Evolutionary conservation across 2,113 vertebrate species (phyloP).

Genomic region (Xyliphius kryptos): DNA sequence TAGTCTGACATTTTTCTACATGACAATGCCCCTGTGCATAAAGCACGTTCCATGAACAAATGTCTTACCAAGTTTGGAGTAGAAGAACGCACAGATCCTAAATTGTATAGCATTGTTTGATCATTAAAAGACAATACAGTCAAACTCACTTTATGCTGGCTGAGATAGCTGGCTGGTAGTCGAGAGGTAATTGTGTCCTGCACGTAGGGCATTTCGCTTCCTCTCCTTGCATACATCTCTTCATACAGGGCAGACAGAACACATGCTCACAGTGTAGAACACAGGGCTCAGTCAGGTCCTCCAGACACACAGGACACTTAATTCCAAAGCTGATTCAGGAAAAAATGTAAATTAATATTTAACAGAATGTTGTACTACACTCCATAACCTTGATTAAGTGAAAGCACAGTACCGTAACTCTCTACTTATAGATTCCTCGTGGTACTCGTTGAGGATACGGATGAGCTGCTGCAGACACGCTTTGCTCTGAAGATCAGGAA

Average conservation of each 20-base stretch:
- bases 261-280: conserved; percentile 61
- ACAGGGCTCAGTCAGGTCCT: conserved; percentile 48
- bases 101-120: no score
- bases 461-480: conserved; percentile 54
- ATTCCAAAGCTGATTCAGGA: conserved; percentile 51
- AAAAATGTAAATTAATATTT: neutral
- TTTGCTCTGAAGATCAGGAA: conserved; percentile 47
- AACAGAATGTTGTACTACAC: neutral
- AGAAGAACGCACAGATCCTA: no score
- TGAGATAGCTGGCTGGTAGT: no score
- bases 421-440: conserved; percentile 48
- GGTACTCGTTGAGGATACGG: conserved; percentile 58
- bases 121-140: no score
- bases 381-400: no score
- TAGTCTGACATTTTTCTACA: no score
- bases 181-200: no score
- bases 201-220: no score
- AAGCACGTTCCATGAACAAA: no score
- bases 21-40: no score
- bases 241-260: conserved; percentile 57
- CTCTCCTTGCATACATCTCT: neutral
- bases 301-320: conserved; percentile 56
- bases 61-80: no score
- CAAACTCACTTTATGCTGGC: no score
- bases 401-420: conserved; percentile 57